Base-by-base conservation (phyloP, 2,113 vertebrate genomes). In the Gracilinanus agilis region DNA sequence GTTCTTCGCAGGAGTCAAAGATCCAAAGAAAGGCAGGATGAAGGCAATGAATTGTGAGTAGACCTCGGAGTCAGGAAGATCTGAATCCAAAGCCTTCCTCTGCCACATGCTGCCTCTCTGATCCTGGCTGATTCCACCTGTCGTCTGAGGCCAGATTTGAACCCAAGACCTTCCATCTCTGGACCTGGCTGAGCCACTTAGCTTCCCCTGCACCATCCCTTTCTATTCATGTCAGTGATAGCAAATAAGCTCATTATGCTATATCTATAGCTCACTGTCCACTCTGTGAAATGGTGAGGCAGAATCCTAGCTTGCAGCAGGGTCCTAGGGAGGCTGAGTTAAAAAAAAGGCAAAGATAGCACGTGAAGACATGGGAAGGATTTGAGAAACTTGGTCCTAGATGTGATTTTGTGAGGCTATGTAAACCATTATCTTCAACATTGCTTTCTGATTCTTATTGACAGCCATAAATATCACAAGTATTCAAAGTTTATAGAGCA, bases 31-130 rank as follows among this genome's bases (percentile, higher is more conserved):
- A n/a, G 61, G 27, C 29, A 61, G 58, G 2, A 2, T 49, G 5
- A 49, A 49, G 49, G 49, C 49, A 49, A 5, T 49, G 49, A 49
- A 49, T 49, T 49, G 49, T 49, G 49, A 49, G 49, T 49, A 49
- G 44, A 2, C 8, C 3, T 2, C 24, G 9, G 21, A 3, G 7
- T 1, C 56, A 27, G 40, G 27, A 3, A 1, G 56, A n/a, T 8
- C 12, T 9, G 54, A 54, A 40, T 24, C 55, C 34, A 24, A 3
- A 21, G 24, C 24, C 55, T 53, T 12, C 1, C 24, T 58, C 55
- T 1, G 1, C 75, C 88, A n/a, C 13, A 53, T 83, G 55, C 61
- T 34, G 1, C 10, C 91, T 49, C 4, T 34, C 19, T 58, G 90
- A 54, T 5, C 54, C 49, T 44, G 27, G 92, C 9, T 8, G 53